A percentile compares a stretch with the other conserved stretches of the same genome.
phyloP scores from a whole-genome alignment of 2,797 vertebrate genomes.

The Graptemys geographica region DNA sequence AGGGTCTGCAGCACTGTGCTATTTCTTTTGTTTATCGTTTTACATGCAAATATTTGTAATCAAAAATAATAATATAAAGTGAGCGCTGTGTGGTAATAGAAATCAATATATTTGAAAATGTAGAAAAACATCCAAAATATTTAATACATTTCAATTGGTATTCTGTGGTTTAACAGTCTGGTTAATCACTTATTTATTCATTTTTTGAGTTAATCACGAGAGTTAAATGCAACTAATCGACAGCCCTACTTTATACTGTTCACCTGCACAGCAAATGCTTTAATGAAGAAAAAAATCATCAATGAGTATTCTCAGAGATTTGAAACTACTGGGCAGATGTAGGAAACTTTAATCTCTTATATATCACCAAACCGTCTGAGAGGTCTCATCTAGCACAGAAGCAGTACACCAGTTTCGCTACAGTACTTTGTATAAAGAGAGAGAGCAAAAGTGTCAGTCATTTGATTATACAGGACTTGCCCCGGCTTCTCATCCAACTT shows the following conservation, averaged over 20 bases:
- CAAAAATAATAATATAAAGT: no score
- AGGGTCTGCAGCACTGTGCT: no score
- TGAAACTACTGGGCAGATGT: not conserved
- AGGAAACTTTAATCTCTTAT: not conserved
- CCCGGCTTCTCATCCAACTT: slow-evolving; percentile 33
- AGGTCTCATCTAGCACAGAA: slow-evolving; percentile 14
- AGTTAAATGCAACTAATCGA: no score
- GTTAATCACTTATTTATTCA: no score
- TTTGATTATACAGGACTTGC: slow-evolving; percentile 51
- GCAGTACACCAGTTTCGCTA: slow-evolving; percentile 2
- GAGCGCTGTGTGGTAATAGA: no score
- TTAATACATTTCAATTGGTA: no score
- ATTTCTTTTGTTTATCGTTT: no score
- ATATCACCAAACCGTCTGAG: not conserved
- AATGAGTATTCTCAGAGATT: not conserved
- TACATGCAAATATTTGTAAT: no score
- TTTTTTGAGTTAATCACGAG: no score
- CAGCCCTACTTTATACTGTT: not conserved
- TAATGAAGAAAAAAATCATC: not conserved
- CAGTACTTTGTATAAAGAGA: slow-evolving; percentile 18
- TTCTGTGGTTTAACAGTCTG: no score
- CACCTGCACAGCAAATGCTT: not conserved
- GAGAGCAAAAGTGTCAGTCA: not conserved
- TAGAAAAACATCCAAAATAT: no score
- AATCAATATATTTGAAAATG: no score